Base-by-base conservation (phyloP, 2,888 invertebrate genomes). In the Ceramica pisi region DNA sequence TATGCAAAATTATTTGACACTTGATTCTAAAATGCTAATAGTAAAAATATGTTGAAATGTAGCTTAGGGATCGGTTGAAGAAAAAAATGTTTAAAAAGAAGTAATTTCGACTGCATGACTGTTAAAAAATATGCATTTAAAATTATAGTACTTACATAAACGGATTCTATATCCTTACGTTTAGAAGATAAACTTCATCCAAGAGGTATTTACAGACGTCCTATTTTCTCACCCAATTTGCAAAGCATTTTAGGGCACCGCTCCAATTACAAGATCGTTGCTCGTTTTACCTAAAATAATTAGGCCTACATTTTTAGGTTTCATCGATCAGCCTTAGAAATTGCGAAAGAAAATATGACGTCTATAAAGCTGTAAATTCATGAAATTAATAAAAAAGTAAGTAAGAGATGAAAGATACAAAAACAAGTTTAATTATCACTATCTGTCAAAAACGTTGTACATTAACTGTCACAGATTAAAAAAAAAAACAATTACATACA, bases 1-100 rank as follows among this genome's bases (percentile, higher is more conserved):
- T 61, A 59, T 56, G 21, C 31, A 69, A 72, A 66, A 62, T 41
- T 44, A 56, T 74, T 80, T 74, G 77, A 80, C 80, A 80, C 63
- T 46, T 46, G 46, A 35, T 57, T 56, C 12, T 59, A 70, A 56
- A 1, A 63, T 55, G 57, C 44, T 65, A 50, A 53, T 46, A 23
- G 26, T 70, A 59, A 41, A 56, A 62, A 65, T 53, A 5, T 3
- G 61, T 44, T 57, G 23, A n/a, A 63, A 65, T 56, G 21, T 51
- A 68, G 78, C 82, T 68, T 14, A 66, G 68, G 80, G 82, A 80
- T 68, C 51, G 44, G n/a, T 60, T 46, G 0, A 35, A 44, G 16
- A 46, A 35, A 26, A 16, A 50, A 41, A 51, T 50, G 12, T 57
- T 55, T 12, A 3, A 35, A 41, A 61, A 1, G 21, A 44, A 71